Evolutionary conservation across 2,797 vertebrate species (phyloP).

Genomic region (Martes flavigula): DNA sequence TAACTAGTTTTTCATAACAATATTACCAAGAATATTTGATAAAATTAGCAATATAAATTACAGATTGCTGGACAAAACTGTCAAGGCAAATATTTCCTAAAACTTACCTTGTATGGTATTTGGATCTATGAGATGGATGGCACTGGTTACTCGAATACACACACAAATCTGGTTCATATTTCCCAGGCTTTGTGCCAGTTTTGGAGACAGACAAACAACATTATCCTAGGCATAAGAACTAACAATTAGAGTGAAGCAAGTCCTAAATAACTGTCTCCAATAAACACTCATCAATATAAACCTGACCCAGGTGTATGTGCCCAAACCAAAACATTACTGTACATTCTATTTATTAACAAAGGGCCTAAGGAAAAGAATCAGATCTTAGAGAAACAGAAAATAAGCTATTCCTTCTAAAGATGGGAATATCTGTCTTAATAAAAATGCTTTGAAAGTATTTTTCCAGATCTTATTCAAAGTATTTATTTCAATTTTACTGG

Average conservation of each 20-base stretch:
- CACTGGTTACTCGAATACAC: slow-evolving; percentile 93
- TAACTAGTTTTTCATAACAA: background rate
- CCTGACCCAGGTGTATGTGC: background rate
- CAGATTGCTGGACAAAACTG: background rate
- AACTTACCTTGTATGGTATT: slow-evolving; percentile 94
- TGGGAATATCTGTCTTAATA: background rate
- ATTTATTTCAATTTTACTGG: slow-evolving; percentile 20
- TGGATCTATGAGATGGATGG: slow-evolving; percentile 96
- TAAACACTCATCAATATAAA: background rate
- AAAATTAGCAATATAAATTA: background rate
- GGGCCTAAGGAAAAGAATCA: background rate
- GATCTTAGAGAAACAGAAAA: slow-evolving; percentile 11
- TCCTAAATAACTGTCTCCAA: background rate
- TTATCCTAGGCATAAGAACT: slow-evolving; percentile 90
- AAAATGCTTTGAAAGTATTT: background rate
- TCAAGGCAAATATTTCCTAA: background rate
- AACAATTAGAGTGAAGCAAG: slow-evolving; percentile 23
- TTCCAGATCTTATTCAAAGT: background rate
- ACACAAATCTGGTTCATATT: slow-evolving; percentile 98
- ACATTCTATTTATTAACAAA: background rate
- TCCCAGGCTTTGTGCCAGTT: slow-evolving; percentile 95
- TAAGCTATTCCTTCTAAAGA: background rate
- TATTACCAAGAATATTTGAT: background rate
- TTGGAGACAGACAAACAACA: slow-evolving; percentile 95
- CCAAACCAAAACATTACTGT: background rate